Base-by-base conservation (phyloP, 1,140 invertebrate genomes). In the Eciton burchellii region DNA sequence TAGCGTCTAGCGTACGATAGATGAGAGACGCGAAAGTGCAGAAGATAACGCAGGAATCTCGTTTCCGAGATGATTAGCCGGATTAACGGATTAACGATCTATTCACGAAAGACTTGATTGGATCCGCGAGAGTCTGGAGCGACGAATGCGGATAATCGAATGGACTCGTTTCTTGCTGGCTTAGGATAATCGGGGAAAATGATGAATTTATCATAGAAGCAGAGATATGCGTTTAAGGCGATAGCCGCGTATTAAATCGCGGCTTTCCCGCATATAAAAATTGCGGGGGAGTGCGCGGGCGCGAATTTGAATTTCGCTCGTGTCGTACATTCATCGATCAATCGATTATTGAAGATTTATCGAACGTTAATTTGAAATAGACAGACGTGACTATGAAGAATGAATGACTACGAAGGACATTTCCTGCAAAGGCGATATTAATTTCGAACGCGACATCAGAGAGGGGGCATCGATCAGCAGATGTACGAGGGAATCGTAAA, bases 21-120 rank as follows among this genome's bases (percentile, higher is more conserved):
- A n/a, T n/a, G n/a, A n/a, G n/a, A n/a, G n/a, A n/a, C n/a, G n/a
- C n/a, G n/a, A n/a, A n/a, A n/a, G n/a, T n/a, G n/a, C n/a, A 16
- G n/a, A 54, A 54, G 52, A 54, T 54, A 29, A 54, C 21, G 66
- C 49, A 49, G n/a, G 12, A n/a, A n/a, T n/a, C n/a, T 70, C 35
- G 21, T 56, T 8, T 62, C 1, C 41, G n/a, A n/a, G n/a, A n/a
- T n/a, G n/a, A 81, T 72, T 52, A 59, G 72, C 21, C 59, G 26
- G 35, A 66, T 70, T 56, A 76, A n/a, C n/a, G n/a, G n/a, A 86
- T 82, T 43, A 77, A 47, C 35, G 59, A 76, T 29, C 19, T 41
- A 68, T 9, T 49, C 65, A 66, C 35, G 26, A 62, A 74, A 81
- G 81, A 57, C 41, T 49, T 81, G 86, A 87, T 76, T 84, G 52